phyloP scores from a whole-genome alignment of 2,113 vertebrate genomes.

The Pardalotus punctatus region DNA sequence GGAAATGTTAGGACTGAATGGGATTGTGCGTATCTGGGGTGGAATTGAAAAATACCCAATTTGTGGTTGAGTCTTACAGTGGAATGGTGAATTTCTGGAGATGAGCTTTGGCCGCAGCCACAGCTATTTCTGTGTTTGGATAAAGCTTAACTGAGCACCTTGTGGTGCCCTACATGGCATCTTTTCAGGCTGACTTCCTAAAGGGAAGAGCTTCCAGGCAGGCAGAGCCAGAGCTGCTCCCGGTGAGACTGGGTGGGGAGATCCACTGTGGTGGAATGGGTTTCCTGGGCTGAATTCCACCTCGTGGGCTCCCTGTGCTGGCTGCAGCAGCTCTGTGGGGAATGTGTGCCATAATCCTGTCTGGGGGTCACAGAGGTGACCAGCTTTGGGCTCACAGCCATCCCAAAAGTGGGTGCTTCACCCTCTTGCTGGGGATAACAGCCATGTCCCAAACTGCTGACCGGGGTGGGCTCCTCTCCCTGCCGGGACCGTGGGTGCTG shows the following conservation, averaged over 20 bases:
- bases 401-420: neutral
- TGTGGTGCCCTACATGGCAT: rapidly evolving
- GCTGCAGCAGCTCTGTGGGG: neutral
- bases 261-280: neutral
- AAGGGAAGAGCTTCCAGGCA: neutral
- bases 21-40: rapidly evolving
- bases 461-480: neutral
- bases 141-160: neutral
- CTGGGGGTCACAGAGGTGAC: neutral
- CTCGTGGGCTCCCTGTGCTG: rapidly evolving
- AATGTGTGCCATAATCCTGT: neutral
- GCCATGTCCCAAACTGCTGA: neutral
- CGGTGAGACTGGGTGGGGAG: neutral
- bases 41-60: neutral
- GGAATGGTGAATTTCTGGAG: neutral
- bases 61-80: neutral
- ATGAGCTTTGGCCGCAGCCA: neutral
- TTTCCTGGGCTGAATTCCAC: neutral
- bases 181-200: neutral
- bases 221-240: neutral
- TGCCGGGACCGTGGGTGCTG: neutral
- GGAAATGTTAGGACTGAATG: neutral
- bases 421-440: neutral
- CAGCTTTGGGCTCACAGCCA: neutral
- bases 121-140: neutral